phyloP scores from a whole-genome alignment of 2,113 vertebrate species.

The Ammodytes marinus region DNA sequence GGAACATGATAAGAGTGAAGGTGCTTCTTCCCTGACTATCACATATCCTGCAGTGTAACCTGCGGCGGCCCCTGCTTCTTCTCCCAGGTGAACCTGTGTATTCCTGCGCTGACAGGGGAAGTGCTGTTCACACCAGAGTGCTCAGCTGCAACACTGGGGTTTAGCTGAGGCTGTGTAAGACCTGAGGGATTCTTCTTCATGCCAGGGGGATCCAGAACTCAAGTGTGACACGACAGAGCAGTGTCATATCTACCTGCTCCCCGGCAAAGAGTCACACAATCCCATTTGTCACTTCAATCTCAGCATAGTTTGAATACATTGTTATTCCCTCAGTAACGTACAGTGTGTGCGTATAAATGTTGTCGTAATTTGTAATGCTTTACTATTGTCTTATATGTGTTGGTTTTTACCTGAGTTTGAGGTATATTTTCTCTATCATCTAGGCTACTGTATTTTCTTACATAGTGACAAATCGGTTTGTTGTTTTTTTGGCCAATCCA shows the following conservation, averaged over 20 bases:
- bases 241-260: conserved; percentile 15
- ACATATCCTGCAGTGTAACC: conserved; percentile 24
- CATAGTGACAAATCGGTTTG: no score
- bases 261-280: conserved; percentile 12
- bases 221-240: conserved; percentile 22
- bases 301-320: not conserved
- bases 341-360: not conserved
- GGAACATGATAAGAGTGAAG: conserved; percentile 47
- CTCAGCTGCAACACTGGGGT: conserved; percentile 49
- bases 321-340: not conserved
- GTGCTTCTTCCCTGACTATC: conserved; percentile 31
- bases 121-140: conserved; percentile 24
- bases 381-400: no score
- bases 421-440: no score
- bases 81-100: conserved; percentile 25
- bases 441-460: no score
- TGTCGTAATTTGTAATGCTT: no score
- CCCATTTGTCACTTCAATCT: conserved; percentile 31
- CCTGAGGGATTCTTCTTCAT: conserved; percentile 44
- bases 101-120: not conserved
- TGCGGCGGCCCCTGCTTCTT: conserved; percentile 3
- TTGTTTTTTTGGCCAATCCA: no score
- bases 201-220: conserved; percentile 10
- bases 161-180: conserved; percentile 35
- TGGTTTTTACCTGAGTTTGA: no score